Evolutionary conservation across 2,797 vertebrate genomes (phyloP).

Genomic region (Siniperca undulata): DNA sequence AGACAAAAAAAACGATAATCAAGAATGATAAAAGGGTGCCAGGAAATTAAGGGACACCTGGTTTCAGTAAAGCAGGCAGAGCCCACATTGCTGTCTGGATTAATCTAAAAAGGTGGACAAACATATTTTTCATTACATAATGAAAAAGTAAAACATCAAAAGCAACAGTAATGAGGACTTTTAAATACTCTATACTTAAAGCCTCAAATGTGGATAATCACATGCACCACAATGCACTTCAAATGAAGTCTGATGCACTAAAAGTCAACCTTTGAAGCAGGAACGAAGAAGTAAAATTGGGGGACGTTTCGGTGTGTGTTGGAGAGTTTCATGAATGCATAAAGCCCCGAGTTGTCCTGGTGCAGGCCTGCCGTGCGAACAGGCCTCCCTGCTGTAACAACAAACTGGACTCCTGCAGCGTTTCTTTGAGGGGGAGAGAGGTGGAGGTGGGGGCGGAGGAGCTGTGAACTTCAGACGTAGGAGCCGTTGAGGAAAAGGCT

Average conservation of each 20-base stretch:
- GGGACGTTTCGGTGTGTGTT: background rate
- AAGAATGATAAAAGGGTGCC: background rate
- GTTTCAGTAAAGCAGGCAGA: conserved; percentile 1
- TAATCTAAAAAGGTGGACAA: conserved; percentile 23
- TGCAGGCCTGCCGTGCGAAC: conserved; percentile 60
- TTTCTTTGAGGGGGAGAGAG: conserved; percentile 53
- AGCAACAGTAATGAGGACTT: conserved; percentile 29
- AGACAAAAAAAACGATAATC: conserved; percentile 5
- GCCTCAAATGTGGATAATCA: conserved; percentile 33
- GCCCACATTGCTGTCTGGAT: background rate
- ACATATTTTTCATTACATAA: conserved; percentile 22
- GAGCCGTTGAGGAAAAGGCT: conserved; percentile 52
- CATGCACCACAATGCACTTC: conserved; percentile 26
- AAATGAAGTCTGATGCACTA: background rate
- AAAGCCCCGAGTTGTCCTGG: conserved; percentile 51
- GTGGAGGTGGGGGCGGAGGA: background rate
- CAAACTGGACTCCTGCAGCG: conserved; percentile 61
- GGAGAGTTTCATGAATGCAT: conserved; percentile 59
- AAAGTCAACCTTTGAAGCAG: conserved; percentile 28
- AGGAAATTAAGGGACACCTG: background rate
- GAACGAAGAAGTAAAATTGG: background rate
- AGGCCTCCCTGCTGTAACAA: conserved; percentile 60
- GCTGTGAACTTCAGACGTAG: conserved; percentile 51
- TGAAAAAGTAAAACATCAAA: conserved; percentile 33
- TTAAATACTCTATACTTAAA: conserved; percentile 2